Conservation (phyloP, 2,888 invertebrate genomes). For the Philaethria dido region DNA sequence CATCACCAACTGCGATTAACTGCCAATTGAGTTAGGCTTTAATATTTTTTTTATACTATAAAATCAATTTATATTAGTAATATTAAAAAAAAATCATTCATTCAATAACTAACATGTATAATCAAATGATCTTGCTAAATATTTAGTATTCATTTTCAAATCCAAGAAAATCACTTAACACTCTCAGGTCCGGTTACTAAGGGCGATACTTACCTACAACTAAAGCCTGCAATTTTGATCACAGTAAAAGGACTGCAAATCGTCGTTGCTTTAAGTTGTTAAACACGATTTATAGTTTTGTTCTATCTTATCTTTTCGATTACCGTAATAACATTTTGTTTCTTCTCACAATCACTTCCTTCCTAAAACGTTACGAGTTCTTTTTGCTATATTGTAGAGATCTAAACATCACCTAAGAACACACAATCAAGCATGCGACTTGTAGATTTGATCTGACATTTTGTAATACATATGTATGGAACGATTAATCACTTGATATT, state of each 20-base stretch:
- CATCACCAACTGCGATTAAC: slow-evolving; percentile 12
- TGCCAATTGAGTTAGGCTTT: neutral
- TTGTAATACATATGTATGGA: no score
- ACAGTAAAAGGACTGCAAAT: neutral
- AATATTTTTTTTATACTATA: neutral
- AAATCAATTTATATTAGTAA: no score
- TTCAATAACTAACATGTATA: no score
- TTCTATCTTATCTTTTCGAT: neutral
- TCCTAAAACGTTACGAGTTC: no score
- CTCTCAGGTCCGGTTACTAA: neutral
- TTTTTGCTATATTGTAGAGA: no score
- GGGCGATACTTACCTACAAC: neutral
- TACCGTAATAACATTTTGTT: neutral
- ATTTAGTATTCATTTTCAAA: no score
- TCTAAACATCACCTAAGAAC: neutral
- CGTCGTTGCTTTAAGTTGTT: neutral
- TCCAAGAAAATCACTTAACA: no score
- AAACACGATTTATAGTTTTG: neutral
- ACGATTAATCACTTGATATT: no score
- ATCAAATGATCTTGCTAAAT: no score
- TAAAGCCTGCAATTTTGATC: neutral
- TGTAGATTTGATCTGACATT: no score
- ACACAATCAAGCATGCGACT: no score
- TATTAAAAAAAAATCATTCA: no score
- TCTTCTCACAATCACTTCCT: neutral